phyloP scores from a whole-genome alignment of 2,888 invertebrate genomes.

The Steinernema carpocapsae region DNA sequence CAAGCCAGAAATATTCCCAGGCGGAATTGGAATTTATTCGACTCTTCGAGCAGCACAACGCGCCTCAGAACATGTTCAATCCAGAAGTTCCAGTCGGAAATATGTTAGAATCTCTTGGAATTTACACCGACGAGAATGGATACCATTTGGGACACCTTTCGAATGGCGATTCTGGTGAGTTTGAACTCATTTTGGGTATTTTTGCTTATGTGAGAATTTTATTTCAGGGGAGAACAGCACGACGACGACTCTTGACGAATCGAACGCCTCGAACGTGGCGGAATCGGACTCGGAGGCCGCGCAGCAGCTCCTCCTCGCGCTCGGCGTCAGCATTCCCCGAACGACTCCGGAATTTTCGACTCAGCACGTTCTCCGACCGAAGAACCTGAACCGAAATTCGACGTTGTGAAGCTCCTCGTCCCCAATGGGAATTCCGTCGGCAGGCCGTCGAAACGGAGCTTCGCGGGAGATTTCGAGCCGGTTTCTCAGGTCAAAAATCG shows the following conservation, averaged over 20 bases:
- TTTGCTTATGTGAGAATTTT: no score
- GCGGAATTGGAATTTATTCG: slow-evolving; percentile 31
- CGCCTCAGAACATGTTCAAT: slow-evolving; percentile 7
- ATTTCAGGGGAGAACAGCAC: slow-evolving; percentile 5
- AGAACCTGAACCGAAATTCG: neutral
- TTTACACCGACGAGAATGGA: slow-evolving; percentile 24
- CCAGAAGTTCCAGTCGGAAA: neutral
- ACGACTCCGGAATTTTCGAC: slow-evolving; percentile 18
- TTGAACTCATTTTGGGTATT: no score
- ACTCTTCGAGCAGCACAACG: slow-evolving; percentile 23
- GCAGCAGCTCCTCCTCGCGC: slow-evolving; percentile 10
- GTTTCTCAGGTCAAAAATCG: neutral
- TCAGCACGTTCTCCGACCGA: slow-evolving; percentile 1
- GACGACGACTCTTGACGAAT: neutral
- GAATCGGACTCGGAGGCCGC: slow-evolving; percentile 23
- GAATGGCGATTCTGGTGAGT: slow-evolving; percentile 17
- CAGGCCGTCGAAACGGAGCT: neutral
- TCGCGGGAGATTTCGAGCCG: neutral
- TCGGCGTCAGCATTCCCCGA: slow-evolving; percentile 17
- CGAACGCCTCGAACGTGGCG: neutral
- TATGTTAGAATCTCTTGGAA: slow-evolving; percentile 2
- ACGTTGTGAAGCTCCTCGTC: neutral
- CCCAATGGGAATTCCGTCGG: neutral
- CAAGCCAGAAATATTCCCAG: slow-evolving; percentile 8
- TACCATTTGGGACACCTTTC: slow-evolving; percentile 13